Conservation (phyloP, 2,797 vertebrate genomes). For the Pantherophis alleghaniensis region DNA sequence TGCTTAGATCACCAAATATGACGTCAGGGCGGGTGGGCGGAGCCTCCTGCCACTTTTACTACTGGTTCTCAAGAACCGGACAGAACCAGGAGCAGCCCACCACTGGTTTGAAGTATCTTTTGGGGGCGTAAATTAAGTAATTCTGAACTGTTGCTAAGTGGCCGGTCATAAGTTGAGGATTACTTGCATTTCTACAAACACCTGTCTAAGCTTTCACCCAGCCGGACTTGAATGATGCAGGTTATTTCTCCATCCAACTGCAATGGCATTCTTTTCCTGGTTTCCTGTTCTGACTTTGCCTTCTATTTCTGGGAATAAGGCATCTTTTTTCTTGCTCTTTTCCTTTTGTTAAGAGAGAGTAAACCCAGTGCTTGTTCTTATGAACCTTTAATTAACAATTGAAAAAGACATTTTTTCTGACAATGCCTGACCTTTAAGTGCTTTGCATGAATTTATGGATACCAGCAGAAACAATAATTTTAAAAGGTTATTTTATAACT, state of each 20-base stretch:
- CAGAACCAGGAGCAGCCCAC: too few relatives aligned
- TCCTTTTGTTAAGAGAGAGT: slow-evolving; percentile 37
- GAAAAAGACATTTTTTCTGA: slow-evolving; percentile 58
- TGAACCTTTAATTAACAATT: slow-evolving; percentile 60
- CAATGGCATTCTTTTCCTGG: background rate
- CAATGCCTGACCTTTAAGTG: slow-evolving; percentile 65
- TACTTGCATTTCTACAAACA: background rate
- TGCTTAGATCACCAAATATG: too few relatives aligned
- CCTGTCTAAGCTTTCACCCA: background rate
- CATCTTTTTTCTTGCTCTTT: background rate
- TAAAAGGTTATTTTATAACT: slow-evolving; percentile 58
- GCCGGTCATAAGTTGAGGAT: background rate
- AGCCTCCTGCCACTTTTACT: too few relatives aligned
- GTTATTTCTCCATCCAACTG: background rate
- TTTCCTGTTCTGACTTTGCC: background rate
- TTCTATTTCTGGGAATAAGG: background rate
- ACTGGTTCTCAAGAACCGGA: too few relatives aligned
- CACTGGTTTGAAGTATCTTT: background rate
- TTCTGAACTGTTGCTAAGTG: background rate
- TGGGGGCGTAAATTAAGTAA: background rate
- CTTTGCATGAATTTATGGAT: slow-evolving; percentile 55
- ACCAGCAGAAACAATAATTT: slow-evolving; percentile 61
- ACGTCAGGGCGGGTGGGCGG: too few relatives aligned
- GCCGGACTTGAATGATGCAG: background rate
- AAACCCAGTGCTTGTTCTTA: slow-evolving; percentile 36